Conservation (phyloP, 2,797 vertebrate species). For the Pangasius mekongensis region DNA sequence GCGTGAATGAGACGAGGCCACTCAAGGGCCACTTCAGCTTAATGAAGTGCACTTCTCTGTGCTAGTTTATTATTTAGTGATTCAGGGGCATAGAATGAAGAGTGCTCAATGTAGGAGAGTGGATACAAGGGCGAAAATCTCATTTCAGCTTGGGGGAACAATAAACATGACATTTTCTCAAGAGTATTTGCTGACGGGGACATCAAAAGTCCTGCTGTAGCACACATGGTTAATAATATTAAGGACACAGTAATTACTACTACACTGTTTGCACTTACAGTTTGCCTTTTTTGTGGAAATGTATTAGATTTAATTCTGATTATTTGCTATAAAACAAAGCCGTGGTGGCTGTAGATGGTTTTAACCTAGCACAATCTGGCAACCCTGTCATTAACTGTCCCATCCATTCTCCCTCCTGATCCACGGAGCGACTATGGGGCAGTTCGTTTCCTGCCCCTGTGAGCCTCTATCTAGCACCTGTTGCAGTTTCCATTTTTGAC, state of each 20-base stretch:
- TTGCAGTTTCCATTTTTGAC: no score
- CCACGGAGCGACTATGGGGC: no score
- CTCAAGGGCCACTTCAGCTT: conserved; percentile 74
- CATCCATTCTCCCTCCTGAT: no score
- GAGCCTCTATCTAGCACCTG: no score
- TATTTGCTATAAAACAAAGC: no score
- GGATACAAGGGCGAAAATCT: conserved; percentile 2
- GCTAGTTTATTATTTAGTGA: conserved; percentile 64
- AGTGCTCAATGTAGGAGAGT: neutral
- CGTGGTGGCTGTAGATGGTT: no score
- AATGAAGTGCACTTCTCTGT: conserved; percentile 80
- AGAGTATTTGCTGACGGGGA: neutral
- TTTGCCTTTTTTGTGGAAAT: no score
- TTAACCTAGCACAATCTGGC: no score
- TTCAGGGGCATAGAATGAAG: conserved; percentile 50
- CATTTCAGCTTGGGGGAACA: neutral
- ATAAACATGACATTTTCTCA: neutral
- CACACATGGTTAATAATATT: neutral
- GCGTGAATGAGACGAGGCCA: conserved; percentile 68
- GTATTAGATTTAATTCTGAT: no score
- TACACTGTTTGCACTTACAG: no score
- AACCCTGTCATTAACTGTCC: no score
- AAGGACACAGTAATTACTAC: neutral
- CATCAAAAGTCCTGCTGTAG: neutral
- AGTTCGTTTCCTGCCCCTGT: no score